These are phyloP conservation scores for Petroica traversi DNA, from an alignment of 2,113 vertebrate species.

Conservation along the genomic window DNA sequence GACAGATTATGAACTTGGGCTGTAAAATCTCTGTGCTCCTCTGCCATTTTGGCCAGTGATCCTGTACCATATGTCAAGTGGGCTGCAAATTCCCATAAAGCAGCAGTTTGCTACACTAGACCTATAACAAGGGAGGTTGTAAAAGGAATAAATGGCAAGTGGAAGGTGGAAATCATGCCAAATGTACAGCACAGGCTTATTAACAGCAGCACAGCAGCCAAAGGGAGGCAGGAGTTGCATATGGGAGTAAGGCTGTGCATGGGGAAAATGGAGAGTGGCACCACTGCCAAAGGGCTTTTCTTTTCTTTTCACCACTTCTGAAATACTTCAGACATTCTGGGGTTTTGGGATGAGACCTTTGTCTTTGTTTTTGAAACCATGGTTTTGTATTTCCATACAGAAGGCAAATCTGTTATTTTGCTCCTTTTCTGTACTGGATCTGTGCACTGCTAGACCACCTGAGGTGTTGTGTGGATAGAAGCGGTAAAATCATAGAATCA, in stretches of 20 bases:
- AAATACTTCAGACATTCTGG: background rate
- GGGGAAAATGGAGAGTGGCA: background rate
- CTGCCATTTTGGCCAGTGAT: slow-evolving; percentile 60
- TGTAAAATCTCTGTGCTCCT: slow-evolving; percentile 1
- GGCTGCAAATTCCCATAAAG: slow-evolving; percentile 64
- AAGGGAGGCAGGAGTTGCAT: slow-evolving; percentile 11
- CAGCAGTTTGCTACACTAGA: slow-evolving; percentile 46
- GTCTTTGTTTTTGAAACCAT: background rate
- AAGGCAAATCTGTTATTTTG: background rate
- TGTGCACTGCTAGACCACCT: background rate
- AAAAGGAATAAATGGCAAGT: slow-evolving; percentile 62
- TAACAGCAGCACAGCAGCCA: slow-evolving; percentile 45
- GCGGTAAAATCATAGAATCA: background rate
- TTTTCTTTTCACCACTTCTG: background rate
- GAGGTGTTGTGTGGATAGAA: background rate
- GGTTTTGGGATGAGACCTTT: background rate
- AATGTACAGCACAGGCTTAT: slow-evolving; percentile 45
- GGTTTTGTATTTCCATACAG: background rate
- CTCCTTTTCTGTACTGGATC: background rate
- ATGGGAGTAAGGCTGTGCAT: background rate
- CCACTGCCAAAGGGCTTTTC: background rate
- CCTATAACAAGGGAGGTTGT: slow-evolving; percentile 49
- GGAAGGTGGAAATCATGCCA: slow-evolving; percentile 41
- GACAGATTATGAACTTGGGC: slow-evolving; percentile 31
- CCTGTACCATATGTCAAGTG: slow-evolving; percentile 65